Evolutionary conservation across 2,113 vertebrate genomes (phyloP).

Genomic region (Ceyx margarethae): DNA sequence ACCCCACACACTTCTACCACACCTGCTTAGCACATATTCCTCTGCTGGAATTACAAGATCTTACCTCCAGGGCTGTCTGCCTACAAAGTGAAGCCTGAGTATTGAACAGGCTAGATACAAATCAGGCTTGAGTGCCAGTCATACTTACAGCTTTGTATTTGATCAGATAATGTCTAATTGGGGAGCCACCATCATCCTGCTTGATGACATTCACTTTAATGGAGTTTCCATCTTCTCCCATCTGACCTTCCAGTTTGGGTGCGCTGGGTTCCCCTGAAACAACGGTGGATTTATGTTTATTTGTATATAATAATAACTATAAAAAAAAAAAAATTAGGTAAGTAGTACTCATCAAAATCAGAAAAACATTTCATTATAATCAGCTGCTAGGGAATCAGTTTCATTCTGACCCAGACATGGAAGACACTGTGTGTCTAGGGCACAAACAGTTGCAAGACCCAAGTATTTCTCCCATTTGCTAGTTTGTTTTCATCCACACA

Average conservation of each 20-base stretch:
- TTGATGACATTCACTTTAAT: slow-evolving; percentile 88
- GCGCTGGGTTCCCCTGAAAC: slow-evolving; percentile 91
- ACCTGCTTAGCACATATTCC: neutral
- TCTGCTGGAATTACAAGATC: neutral
- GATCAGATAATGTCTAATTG: slow-evolving; percentile 93
- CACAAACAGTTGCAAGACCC: neutral
- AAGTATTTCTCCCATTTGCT: neutral
- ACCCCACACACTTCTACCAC: neutral
- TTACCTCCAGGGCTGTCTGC: neutral
- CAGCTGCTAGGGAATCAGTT: neutral
- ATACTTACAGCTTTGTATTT: slow-evolving; percentile 91
- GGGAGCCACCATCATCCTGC: slow-evolving; percentile 95
- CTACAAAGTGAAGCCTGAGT: neutral
- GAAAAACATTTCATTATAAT: neutral
- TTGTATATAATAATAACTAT: neutral
- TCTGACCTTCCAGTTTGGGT: slow-evolving; percentile 86
- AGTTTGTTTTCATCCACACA: neutral
- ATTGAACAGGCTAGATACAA: neutral
- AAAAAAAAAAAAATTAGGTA: neutral
- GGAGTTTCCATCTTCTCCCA: slow-evolving; percentile 89
- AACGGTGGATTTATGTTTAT: neutral
- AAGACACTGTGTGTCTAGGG: neutral
- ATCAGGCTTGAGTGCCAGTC: neutral
- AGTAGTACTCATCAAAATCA: neutral
- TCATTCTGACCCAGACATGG: neutral